Base-by-base conservation (phyloP, 2,888 invertebrate species). In the Drosophila bunnanda region DNA sequence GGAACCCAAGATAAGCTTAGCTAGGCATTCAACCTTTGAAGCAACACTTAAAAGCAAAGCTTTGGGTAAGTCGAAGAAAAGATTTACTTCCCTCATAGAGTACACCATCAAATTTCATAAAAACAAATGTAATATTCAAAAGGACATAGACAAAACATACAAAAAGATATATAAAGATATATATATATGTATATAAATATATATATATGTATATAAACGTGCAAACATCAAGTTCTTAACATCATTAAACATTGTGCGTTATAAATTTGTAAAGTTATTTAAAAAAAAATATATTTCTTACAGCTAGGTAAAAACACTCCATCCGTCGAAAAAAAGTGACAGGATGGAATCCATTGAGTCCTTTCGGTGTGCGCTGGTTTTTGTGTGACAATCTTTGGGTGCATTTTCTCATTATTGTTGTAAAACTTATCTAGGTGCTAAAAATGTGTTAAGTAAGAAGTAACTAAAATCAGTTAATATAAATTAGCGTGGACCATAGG, bases 171-270 rank as follows among this genome's bases (percentile, higher is more conserved):
- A 25, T 25, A 25, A 25, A 25, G n/a, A n/a, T n/a, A n/a, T n/a
- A n/a, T n/a, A n/a, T n/a, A 25, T 25, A 30, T 25, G n/a, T n/a
- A n/a, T n/a, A n/a, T n/a, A n/a, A 25, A 25, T 25, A 17, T 38
- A 57, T 12, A 55, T 55, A 65, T 50, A 44, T 71, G 72, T 64
- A 61, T 68, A 73, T 70, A 78, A 80, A 78, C 41, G 85, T 85
- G 82, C 73, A 77, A 75, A 57, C 58, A 57, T 69, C 44, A 17
- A 58, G 56, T 56, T 76, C 46, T 48, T 59, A 54, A 25, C n/a
- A 25, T 17, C 52, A 9, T 32, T 36, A 46, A 57, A 56, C 48
- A 39, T 36, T 22, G 36, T 13, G 67, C 71, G 75, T 54, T 34
- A 48, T 64, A 25, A 25, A 25, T 25, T 25, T 25, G 25, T 25